Percentiles rank a stretch among this genome's conserved stretches.
phyloP scores from a whole-genome alignment of 2,797 vertebrate genomes.

The Borostomias antarcticus region DNA sequence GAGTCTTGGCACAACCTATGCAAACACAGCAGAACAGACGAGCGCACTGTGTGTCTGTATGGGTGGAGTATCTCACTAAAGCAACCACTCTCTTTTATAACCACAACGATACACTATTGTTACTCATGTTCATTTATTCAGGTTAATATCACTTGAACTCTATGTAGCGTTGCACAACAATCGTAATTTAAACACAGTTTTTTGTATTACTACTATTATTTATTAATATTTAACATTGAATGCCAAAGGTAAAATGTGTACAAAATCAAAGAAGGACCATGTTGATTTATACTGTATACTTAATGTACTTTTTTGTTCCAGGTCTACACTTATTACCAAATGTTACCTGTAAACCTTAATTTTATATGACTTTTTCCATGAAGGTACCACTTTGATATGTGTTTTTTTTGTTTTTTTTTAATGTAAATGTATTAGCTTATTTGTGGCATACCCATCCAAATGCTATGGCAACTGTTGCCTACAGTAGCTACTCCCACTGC shows the following conservation, averaged over 20 bases:
- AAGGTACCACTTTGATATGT: neutral
- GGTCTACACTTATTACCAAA: slow-evolving; percentile 21
- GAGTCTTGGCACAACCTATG: slow-evolving; percentile 46
- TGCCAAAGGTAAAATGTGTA: slow-evolving; percentile 59
- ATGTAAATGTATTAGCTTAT: slow-evolving; percentile 2
- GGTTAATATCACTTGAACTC: slow-evolving; percentile 31
- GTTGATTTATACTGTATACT: slow-evolving; percentile 23
- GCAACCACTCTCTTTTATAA: slow-evolving; percentile 2
- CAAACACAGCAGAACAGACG: slow-evolving; percentile 35
- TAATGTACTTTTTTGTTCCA: slow-evolving; percentile 18
- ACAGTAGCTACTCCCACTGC: neutral
- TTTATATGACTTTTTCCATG: slow-evolving; percentile 18
- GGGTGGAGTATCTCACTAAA: neutral
- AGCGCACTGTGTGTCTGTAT: neutral
- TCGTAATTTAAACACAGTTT: slow-evolving; percentile 20
- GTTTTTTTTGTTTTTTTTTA: slow-evolving; percentile 1
- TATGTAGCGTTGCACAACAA: slow-evolving; percentile 38
- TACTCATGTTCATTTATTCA: slow-evolving; percentile 13
- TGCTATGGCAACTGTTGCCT: neutral
- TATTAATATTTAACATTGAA: slow-evolving; percentile 57
- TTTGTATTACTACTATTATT: slow-evolving; percentile 47
- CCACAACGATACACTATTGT: slow-evolving; percentile 21
- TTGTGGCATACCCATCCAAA: neutral
- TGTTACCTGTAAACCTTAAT: slow-evolving; percentile 36
- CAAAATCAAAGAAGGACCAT: slow-evolving; percentile 37